Base-by-base conservation (phyloP, 1,140 invertebrate genomes). In the Ceratitis capitata region DNA sequence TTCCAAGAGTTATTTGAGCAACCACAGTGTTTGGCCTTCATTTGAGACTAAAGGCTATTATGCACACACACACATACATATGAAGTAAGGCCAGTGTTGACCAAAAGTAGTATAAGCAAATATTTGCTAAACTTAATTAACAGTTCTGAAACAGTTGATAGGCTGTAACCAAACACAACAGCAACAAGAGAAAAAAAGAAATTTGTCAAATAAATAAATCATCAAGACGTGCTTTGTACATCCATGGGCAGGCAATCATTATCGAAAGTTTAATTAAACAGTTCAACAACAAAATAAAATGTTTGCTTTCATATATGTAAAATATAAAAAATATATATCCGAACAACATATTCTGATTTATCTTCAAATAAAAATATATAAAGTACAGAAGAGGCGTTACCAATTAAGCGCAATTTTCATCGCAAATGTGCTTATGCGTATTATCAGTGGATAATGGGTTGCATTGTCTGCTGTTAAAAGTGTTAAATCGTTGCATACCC, bases 61-160 rank as follows among this genome's bases (percentile, higher is more conserved):
- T 51, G 49, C 49, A 19, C 19, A 19, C 16, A 53, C 4, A 53
- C 16, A 53, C 16, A 14, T 53, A 19, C n/a, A 19, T 19, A 5
- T 53, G 16, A 19, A 12, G 49, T n/a, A 61, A 61, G 23, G 58
- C 23, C 23, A 61, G 12, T 29, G 58, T 32, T 61, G 23, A 29
- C 12, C 58, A 23, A 26, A 61, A 61, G 58, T 29, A 26, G 23
- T 19, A 19, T 61, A 61, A 61, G 58, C 29, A 32, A 61, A 61
- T 61, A 61, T 61, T 61, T 61, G 58, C 58, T 3, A 61, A 61
- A 61, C 58, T 61, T 61, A 61, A 61, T 61, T 61, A 61, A 61
- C 58, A 61, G 26, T 29, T 61, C 58, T 56, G 23, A 61, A 61
- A 32, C 58, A 23, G n/a, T 14, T 3, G 26, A 56, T 56, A 23